Conservation (phyloP, 2,797 vertebrate species). For the Chanos chanos region DNA sequence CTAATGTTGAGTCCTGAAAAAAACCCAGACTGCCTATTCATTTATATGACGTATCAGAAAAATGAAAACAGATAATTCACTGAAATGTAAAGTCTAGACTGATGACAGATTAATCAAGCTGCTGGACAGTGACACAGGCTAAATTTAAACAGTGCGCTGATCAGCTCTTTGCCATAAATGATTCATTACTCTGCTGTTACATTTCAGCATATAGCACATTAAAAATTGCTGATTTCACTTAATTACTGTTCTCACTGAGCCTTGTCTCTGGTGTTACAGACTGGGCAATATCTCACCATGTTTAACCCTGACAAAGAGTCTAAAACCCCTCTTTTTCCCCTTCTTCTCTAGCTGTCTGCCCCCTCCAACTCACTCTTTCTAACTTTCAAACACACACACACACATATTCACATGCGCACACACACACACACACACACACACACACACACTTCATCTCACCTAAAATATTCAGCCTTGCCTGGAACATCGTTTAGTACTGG, state of each 20-base stretch:
- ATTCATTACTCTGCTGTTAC: conserved; percentile 58
- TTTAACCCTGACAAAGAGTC: conserved; percentile 54
- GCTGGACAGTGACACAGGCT: conserved; percentile 62
- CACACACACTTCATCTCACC: neutral
- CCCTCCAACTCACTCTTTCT: conserved; percentile 7
- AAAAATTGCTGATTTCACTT: conserved; percentile 48
- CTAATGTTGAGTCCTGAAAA: too few species aligned
- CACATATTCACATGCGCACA: neutral
- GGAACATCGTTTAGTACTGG: too few species aligned
- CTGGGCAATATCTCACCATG: conserved; percentile 50
- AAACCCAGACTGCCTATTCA: too few species aligned
- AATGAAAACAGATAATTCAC: conserved; percentile 57
- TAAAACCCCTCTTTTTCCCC: conserved; percentile 20
- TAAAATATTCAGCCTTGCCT: too few species aligned
- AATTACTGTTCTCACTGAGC: conserved; percentile 49
- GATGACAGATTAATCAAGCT: conserved; percentile 63
- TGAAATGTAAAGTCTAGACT: conserved; percentile 52
- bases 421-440: conserved; percentile 14
- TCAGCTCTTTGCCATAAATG: conserved; percentile 49
- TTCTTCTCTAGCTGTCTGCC: conserved; percentile 11
- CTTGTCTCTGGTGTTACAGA: conserved; percentile 67
- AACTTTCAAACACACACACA: neutral
- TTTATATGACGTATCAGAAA: conserved; percentile 55
- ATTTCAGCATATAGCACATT: conserved; percentile 51
- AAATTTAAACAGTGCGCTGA: conserved; percentile 63